Evolutionary conservation across 2,113 vertebrate genomes (phyloP).

Genomic region (Thunnus thynnus): DNA sequence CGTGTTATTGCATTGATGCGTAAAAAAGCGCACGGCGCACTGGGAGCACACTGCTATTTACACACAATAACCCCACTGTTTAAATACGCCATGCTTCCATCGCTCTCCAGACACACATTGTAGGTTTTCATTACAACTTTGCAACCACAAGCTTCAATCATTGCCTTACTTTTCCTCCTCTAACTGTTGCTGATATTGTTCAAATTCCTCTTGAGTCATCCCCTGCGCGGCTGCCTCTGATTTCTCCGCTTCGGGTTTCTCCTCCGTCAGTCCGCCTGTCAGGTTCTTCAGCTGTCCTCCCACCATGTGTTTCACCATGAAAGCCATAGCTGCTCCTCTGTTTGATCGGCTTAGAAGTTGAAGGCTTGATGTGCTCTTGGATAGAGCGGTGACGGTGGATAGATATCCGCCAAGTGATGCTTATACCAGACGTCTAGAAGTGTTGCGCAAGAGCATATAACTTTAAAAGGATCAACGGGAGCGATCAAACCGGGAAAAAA

Average conservation of each 20-base stretch:
- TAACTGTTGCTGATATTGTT: constrained; percentile 97
- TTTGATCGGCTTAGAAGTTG: constrained; percentile 46
- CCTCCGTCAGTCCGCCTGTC: constrained; percentile 94
- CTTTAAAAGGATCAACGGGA: constrained; percentile 19
- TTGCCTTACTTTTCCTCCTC: constrained; percentile 96
- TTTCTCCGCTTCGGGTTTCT: constrained; percentile 92
- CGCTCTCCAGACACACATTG: neutral
- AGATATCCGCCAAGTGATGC: constrained; percentile 27
- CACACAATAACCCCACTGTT: constrained; percentile 19
- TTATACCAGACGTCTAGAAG: constrained; percentile 17
- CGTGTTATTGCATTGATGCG: constrained; percentile 69
- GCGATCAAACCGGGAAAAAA: neutral
- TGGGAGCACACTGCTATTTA: constrained; percentile 41
- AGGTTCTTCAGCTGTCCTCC: constrained; percentile 98
- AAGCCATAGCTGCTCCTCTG: constrained; percentile 89
- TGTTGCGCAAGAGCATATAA: neutral
- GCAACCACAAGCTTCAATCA: constrained; percentile 34
- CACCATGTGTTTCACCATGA: constrained; percentile 98
- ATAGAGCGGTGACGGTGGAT: constrained; percentile 28
- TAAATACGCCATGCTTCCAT: neutral
- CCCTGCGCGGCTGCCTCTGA: constrained; percentile 91
- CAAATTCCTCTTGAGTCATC: constrained; percentile 97
- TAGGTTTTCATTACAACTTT: neutral
- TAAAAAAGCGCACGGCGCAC: constrained; percentile 69
- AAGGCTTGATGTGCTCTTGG: constrained; percentile 52